These are phyloP conservation scores for Chrysocyon brachyurus DNA, from an alignment of 2,797 vertebrate species.

Conservation along the genomic window DNA sequence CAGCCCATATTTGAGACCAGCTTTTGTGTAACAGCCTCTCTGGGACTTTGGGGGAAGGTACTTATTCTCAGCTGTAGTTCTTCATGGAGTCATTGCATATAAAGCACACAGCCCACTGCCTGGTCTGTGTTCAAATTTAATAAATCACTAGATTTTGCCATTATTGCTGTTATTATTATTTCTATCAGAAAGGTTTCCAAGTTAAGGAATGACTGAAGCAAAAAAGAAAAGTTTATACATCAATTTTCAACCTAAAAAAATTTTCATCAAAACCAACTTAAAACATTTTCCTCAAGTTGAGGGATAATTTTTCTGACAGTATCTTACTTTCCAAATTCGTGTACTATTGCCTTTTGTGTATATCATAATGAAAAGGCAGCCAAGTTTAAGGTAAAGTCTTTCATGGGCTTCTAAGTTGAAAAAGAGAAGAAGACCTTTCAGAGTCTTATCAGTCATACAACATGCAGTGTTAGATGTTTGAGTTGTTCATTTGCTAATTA, in stretches of 20 bases:
- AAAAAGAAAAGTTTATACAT: not conserved
- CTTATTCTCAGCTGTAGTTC: not conserved
- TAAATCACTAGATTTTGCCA: not conserved
- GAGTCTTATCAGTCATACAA: not conserved
- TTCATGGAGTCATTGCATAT: not conserved
- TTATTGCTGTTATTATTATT: not conserved
- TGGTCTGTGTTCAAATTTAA: not conserved
- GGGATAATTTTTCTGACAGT: not conserved
- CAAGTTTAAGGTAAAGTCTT: not conserved
- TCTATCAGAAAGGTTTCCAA: not conserved
- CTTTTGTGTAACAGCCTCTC: not conserved
- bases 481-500: slow-evolving; percentile 39
- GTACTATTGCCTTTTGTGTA: not conserved
- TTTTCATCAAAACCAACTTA: not conserved
- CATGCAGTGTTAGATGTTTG: not conserved
- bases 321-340: not conserved
- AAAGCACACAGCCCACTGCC: not conserved
- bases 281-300: slow-evolving; percentile 9
- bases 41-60: not conserved
- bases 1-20: not conserved
- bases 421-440: not conserved
- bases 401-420: not conserved
- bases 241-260: not conserved
- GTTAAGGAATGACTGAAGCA: not conserved
- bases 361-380: not conserved